Evolutionary conservation across 1,140 invertebrate genomes (phyloP).

Genomic region (Ceratosolen solmsi): DNA sequence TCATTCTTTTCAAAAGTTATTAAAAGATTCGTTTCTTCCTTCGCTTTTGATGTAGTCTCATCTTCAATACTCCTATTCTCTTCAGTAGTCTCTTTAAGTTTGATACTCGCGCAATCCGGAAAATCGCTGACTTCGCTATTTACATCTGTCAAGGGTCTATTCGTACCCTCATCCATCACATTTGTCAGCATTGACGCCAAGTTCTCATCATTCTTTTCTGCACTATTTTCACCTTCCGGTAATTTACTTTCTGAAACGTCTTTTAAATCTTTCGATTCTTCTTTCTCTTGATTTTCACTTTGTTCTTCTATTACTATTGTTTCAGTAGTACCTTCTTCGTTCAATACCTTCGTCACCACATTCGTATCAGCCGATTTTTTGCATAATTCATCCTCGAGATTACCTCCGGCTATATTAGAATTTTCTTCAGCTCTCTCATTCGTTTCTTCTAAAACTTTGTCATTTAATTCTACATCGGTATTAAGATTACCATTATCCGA

Average conservation of each 20-base stretch:
- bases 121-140: background rate
- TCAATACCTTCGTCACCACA: background rate
- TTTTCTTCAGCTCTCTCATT: background rate
- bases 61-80: conserved; percentile 20
- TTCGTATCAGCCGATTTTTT: too few species aligned
- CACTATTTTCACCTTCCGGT: background rate
- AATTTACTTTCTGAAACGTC: background rate
- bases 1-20: conserved; percentile 55
- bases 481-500: conserved; percentile 19
- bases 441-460: background rate
- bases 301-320: background rate
- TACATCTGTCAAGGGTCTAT: background rate
- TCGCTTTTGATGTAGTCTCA: conserved; percentile 16
- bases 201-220: background rate
- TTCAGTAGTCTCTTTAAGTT: background rate
- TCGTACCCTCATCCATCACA: background rate
- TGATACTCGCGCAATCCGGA: background rate
- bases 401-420: background rate
- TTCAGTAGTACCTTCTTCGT: background rate
- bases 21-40: conserved; percentile 35
- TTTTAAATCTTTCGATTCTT: background rate
- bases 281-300: background rate
- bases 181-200: background rate
- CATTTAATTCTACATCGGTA: background rate
- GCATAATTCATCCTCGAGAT: conserved; percentile 18